Conservation (phyloP, 2,113 vertebrate genomes). For the Pionites leucogaster region DNA sequence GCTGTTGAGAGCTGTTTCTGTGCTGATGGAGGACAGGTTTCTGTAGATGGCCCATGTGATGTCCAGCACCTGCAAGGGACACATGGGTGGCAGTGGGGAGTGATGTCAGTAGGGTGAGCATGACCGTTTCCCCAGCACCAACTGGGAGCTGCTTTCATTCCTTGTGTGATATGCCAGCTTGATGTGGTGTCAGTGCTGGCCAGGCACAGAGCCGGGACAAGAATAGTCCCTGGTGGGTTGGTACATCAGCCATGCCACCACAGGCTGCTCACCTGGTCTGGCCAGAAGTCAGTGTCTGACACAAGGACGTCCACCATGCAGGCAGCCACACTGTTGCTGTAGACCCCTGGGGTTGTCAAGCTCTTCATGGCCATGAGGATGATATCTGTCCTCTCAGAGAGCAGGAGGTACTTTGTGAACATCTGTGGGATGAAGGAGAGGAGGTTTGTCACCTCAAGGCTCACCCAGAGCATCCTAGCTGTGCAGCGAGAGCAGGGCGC, state of each 20-base stretch:
- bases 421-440: neutral
- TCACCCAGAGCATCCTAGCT: neutral
- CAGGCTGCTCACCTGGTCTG: neutral
- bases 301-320: neutral
- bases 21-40: neutral
- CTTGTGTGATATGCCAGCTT: fast-evolving
- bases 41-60: neutral
- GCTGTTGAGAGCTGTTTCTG: fast-evolving
- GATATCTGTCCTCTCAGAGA: fast-evolving
- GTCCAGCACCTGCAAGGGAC: neutral
- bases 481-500: fast-evolving
- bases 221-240: neutral
- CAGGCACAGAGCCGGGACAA: fast-evolving
- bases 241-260: neutral
- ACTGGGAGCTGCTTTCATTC: neutral
- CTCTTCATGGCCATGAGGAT: neutral
- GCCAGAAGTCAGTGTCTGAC: fast-evolving
- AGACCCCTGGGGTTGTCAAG: fast-evolving
- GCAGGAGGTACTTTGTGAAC: neutral
- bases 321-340: neutral
- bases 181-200: neutral
- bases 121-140: neutral
- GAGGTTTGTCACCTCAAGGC: neutral
- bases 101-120: neutral
- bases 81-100: neutral